A percentile compares a stretch with the other conserved stretches of the same genome.
Evolutionary conservation across 2,113 vertebrate genomes (phyloP).

Genomic region (Paraplagusia blochii): DNA sequence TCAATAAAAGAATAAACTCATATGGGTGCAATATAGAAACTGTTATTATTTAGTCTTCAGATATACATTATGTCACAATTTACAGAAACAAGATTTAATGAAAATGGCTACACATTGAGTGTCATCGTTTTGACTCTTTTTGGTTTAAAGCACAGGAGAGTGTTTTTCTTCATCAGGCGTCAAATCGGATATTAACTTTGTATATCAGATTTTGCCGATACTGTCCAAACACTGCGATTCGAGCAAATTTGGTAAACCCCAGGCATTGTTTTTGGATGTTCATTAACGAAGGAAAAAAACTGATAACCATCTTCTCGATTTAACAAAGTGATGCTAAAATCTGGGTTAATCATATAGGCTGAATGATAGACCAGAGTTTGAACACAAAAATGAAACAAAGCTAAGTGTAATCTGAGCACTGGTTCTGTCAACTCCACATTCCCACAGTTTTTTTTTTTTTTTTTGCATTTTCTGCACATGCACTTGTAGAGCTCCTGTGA

Average conservation of each 20-base stretch:
- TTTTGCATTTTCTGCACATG: too few species aligned
- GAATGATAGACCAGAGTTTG: background rate
- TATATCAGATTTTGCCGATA: too few species aligned
- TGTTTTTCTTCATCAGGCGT: background rate
- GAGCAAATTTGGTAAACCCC: background rate
- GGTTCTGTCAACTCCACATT: background rate
- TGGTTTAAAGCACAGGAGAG: conserved; percentile 28
- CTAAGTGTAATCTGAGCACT: background rate
- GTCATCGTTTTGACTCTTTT: conserved; percentile 24
- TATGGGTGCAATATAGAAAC: conserved; percentile 22
- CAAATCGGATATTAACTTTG: too few species aligned
- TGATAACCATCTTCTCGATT: too few species aligned
- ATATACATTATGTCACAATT: conserved; percentile 14
- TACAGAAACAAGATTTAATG: conserved; percentile 21
- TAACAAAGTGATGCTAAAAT: too few species aligned
- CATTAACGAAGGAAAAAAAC: too few species aligned
- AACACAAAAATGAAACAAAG: background rate
- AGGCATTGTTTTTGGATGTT: too few species aligned
- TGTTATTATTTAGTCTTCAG: conserved; percentile 14
- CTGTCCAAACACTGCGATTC: background rate
- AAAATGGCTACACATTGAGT: conserved; percentile 40
- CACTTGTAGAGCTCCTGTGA: too few species aligned
- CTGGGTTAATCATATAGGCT: too few species aligned
- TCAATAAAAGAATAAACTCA: conserved; percentile 36
- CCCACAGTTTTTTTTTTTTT: background rate